Evolutionary conservation across 2,888 invertebrate species (phyloP).

Genomic region (Phlogophora meticulosa): DNA sequence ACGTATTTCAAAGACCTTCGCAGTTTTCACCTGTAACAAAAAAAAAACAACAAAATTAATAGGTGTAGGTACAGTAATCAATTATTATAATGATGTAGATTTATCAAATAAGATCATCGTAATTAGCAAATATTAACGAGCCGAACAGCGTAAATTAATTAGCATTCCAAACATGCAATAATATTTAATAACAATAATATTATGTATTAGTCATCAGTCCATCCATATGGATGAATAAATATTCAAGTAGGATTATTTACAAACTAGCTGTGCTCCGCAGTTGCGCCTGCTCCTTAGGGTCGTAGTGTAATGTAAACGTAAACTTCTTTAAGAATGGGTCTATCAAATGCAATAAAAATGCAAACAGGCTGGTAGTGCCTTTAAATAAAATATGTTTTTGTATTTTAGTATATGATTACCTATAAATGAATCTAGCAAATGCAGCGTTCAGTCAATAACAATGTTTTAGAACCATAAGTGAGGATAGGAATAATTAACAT

Average conservation of each 20-base stretch:
- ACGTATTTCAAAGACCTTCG: constrained; percentile 42
- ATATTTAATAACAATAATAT: neutral
- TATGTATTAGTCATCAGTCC: constrained; percentile 21
- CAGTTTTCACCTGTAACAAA: constrained; percentile 54
- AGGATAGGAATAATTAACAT: no score
- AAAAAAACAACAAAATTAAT: neutral
- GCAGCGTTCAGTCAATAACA: neutral
- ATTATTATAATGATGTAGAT: constrained; percentile 1
- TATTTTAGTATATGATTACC: no score
- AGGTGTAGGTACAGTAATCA: neutral
- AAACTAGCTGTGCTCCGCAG: no score
- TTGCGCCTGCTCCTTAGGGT: no score
- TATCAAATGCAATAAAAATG: no score
- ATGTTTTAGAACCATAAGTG: no score
- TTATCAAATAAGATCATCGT: constrained; percentile 11
- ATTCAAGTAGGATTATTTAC: neutral
- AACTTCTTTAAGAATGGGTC: neutral
- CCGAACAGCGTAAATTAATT: constrained; percentile 22
- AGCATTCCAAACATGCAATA: constrained; percentile 20
- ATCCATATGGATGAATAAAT: neutral
- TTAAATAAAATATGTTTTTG: no score
- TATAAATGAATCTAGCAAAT: constrained; percentile 3
- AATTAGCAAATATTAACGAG: constrained; percentile 40
- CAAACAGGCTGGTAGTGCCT: no score
- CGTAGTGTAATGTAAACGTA: no score